These are phyloP conservation scores for Listrodromus nycthemerus DNA, from an alignment of 2,888 invertebrate genomes.

Conservation along the genomic window DNA sequence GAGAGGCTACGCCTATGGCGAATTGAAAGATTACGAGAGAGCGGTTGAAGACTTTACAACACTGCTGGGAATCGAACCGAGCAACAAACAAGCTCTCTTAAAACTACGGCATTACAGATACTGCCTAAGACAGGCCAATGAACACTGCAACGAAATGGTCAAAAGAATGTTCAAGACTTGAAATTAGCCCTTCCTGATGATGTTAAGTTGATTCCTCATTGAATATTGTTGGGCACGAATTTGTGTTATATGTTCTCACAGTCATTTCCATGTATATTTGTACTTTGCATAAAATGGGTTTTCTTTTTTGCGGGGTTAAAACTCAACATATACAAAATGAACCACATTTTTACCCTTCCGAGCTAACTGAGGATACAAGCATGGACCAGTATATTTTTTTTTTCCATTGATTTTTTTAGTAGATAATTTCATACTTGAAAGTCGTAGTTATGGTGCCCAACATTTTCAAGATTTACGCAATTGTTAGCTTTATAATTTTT, in stretches of 20 bases:
- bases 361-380: not conserved
- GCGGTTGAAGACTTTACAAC: slow-evolving; percentile 87
- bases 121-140: slow-evolving; percentile 87
- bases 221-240: not conserved
- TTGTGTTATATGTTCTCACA: not conserved
- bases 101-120: slow-evolving; percentile 87
- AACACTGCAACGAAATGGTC: slow-evolving; percentile 87
- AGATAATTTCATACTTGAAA: slow-evolving; percentile 1
- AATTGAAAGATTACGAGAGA: slow-evolving; percentile 88
- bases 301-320: not conserved
- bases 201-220: slow-evolving; percentile 43
- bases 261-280: not conserved
- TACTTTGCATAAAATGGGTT: not conserved
- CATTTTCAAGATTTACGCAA: slow-evolving; percentile 6
- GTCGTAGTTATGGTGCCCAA: slow-evolving; percentile 2
- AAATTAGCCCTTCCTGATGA: slow-evolving; percentile 19
- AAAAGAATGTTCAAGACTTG: slow-evolving; percentile 85
- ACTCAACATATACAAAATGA: not conserved
- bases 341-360: not conserved
- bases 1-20: slow-evolving; percentile 85
- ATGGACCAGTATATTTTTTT: not conserved
- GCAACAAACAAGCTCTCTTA: slow-evolving; percentile 87
- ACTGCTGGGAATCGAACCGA: slow-evolving; percentile 87
- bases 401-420: not conserved
- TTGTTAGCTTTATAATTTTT: slow-evolving; percentile 12